Conservation (phyloP, 2,797 vertebrate genomes). For the Anas georgica region DNA sequence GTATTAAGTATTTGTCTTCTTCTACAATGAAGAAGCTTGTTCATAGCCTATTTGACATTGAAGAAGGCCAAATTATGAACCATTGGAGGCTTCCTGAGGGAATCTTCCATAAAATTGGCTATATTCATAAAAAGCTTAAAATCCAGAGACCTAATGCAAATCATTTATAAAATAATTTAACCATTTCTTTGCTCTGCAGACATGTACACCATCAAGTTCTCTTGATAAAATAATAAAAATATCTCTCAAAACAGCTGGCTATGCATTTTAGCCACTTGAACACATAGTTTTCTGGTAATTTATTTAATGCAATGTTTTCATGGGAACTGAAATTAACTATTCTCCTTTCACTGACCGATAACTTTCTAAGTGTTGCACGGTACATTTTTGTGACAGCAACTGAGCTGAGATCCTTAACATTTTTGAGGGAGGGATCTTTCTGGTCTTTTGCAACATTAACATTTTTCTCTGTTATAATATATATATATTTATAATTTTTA, state of each 20-base stretch:
- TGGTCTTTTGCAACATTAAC: background rate
- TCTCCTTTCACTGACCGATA: background rate
- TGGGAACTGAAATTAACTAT: background rate
- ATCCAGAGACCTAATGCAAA: background rate
- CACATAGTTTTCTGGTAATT: background rate
- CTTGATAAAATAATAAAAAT: conserved; percentile 8
- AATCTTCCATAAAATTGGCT: background rate
- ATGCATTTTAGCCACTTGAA: background rate
- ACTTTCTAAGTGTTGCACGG: background rate
- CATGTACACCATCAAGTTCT: background rate
- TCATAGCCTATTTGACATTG: background rate
- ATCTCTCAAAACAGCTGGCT: background rate
- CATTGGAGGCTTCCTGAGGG: background rate
- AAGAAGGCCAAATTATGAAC: background rate
- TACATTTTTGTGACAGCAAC: background rate
- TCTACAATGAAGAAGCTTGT: background rate
- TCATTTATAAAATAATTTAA: background rate
- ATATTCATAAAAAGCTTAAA: background rate
- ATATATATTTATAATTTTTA: too few relatives aligned
- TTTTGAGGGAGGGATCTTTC: background rate
- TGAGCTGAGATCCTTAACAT: background rate
- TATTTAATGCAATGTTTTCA: background rate
- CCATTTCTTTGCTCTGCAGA: background rate
- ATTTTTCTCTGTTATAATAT: background rate
- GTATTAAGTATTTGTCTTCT: conserved; percentile 8